Evolutionary conservation across 2,888 invertebrate genomes (phyloP), one percentile per base, ranked within the genome.

Genomic region (Cephus sareptanus): DNA sequence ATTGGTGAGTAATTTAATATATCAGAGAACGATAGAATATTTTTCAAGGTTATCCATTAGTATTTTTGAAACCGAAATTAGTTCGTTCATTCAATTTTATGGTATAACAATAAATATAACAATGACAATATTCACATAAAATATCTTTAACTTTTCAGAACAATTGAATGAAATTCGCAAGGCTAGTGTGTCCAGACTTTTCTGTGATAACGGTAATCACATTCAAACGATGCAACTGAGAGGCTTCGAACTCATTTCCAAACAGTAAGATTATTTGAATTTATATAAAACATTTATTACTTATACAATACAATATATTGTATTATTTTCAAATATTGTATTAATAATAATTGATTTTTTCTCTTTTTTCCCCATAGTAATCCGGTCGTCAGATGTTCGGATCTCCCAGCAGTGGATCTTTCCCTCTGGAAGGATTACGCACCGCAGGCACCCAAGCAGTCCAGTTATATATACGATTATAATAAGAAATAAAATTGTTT

Each of bases 91-190:
- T 56, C 2, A 6, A 56, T 56, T 56, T 15, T 23, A 23, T 40
- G 15, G 15, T 23, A 40, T 23, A 23, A 40, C 6, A 40, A 23
- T 56, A 56, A 56, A 56, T 23, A 56, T 23, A 23, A 9, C 6
- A 23, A 23, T 15, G 56, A 6, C 9, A 56, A 23, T 40, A 34
- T 13, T 40, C 12, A 34, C 69, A 23, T 2, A 23, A 56, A 23
- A 23, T 23, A 56, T 56, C 40, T 73, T 76, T 77, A 76, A 75
- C 69, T 81, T 84, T 88, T 11, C 80, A 91, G 91, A 90, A 82
- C 97, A 97, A 95, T 92, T 97, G 71, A 93, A 92, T 80, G 95
- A 96, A 92, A 94, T 97, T 85, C 94, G 96, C 76, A 96, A 96
- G 88, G 92, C 95, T 0, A 96, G 95, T 68, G 94, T 97, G 91